Evolutionary conservation across 2,113 vertebrate genomes (phyloP), one percentile per base, ranked within the genome.

Genomic region (Rissa tridactyla): DNA sequence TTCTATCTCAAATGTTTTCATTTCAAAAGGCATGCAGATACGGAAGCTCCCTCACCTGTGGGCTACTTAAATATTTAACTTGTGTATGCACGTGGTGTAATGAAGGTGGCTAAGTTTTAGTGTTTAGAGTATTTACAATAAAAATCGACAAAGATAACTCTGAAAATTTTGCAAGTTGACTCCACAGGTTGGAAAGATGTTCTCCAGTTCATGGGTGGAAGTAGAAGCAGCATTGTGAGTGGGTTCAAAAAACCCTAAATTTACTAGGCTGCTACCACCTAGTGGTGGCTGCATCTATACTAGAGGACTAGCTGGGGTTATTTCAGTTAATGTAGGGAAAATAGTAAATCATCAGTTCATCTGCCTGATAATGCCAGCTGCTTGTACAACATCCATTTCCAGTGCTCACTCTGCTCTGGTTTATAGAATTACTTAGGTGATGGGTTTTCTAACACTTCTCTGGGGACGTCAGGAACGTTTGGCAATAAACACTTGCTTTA

Each of bases 181-280:
- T 60, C n/a, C 9, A 1, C 30, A 26, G 13, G 46, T 82, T 94
- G 40, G 54, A 65, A 78, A 62, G 65, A 61, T 79, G 49, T 61
- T 95, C 57, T 78, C 32, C 40, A 26, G 36, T 62, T 44, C 0
- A 1, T 52, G 66, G 15, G 23, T 88, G 60, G 71, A 91, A 86
- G 49, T 7, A 79, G 49, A 32, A 93, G 40, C 20, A 88, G 44
- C 36, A 1, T 8, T 71, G 14, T 26, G 52, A 82, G 14, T 29
- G 30, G 15, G 29, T 68, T 52, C n/a, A 68, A 36, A 81, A 42
- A 68, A 34, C 9, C 42, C 18, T n/a, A 86, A 52, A 64, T 70
- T 90, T 93, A 70, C 84, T 88, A 42, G 76, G 47, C 72, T 96
- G 81, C 95, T 96, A 47, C 96, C 97, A 97, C 65, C 97, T 98